phyloP scores from a whole-genome alignment of 2,113 vertebrate genomes.

The Rafetus swinhoei region DNA sequence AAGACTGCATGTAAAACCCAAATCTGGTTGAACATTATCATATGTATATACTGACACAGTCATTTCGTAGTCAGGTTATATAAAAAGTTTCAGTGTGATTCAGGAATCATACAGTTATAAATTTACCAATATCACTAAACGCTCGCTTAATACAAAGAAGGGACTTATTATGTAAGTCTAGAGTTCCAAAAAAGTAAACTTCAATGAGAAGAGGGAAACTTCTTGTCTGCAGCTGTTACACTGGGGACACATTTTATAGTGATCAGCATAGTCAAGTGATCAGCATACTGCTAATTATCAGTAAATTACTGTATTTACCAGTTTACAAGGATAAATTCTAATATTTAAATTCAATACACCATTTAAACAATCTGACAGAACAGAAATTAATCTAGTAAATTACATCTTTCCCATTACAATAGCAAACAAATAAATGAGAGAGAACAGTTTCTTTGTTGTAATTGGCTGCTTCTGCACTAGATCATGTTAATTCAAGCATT shows the following conservation, averaged over 20 bases:
- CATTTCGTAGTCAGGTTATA: not conserved
- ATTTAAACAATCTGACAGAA: constrained; percentile 5
- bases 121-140: not conserved
- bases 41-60: not conserved
- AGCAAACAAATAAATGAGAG: constrained; percentile 28
- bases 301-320: constrained; percentile 35
- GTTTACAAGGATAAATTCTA: constrained; percentile 22
- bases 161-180: not conserved
- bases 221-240: not conserved
- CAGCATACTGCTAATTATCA: constrained; percentile 17
- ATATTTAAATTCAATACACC: not conserved
- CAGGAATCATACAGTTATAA: not conserved
- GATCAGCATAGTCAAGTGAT: constrained; percentile 21
- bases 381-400: constrained; percentile 30
- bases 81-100: not conserved
- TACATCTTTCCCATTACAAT: constrained; percentile 14
- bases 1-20: not conserved
- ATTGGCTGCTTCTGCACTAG: not conserved
- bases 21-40: not conserved
- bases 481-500: not conserved
- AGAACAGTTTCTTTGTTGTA: not conserved
- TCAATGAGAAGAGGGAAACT: not conserved
- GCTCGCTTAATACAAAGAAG: not conserved
- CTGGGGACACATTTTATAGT: not conserved
- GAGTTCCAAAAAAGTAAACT: not conserved